A percentile compares a stretch with the other conserved stretches of the same genome.
phyloP scores from a whole-genome alignment of 1,140 invertebrate genomes.

The Orius laevigatus region DNA sequence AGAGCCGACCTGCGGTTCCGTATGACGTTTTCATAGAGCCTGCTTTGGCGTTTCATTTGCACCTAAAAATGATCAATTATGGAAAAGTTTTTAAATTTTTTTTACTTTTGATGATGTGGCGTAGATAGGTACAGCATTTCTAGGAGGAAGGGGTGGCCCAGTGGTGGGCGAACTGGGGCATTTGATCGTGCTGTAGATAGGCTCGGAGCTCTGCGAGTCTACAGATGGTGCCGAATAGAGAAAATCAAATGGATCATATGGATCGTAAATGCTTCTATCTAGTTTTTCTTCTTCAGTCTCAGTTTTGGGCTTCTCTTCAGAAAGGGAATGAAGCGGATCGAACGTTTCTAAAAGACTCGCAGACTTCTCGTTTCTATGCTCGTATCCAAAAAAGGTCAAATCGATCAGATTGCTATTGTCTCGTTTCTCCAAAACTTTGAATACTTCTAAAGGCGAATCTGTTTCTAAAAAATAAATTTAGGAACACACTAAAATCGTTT shows the following conservation, averaged over 20 bases:
- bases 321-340: constrained; percentile 46
- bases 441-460: neutral
- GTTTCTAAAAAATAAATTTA: neutral
- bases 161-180: constrained; percentile 33
- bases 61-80: constrained; percentile 1
- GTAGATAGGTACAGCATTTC: constrained; percentile 15
- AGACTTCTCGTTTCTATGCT: constrained; percentile 21
- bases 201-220: constrained; percentile 54
- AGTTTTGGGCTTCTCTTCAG: neutral
- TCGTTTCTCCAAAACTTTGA: constrained; percentile 17
- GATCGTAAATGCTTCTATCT: constrained; percentile 62
- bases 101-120: neutral
- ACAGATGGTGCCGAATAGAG: constrained; percentile 38
- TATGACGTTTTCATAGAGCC: constrained; percentile 51
- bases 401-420: constrained; percentile 39
- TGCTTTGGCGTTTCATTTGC: constrained; percentile 22
- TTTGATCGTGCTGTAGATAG: constrained; percentile 53
- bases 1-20: constrained; percentile 40
- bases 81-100: neutral
- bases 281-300: constrained; percentile 29
- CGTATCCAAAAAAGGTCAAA: constrained; percentile 28
- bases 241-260: constrained; percentile 74
- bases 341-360: constrained; percentile 52
- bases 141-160: constrained; percentile 37
- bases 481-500: too few relatives aligned